Percentiles rank a stretch among this genome's conserved stretches.
Conservation (phyloP, 2,888 invertebrate species). For the Tetranychus piercei region DNA sequence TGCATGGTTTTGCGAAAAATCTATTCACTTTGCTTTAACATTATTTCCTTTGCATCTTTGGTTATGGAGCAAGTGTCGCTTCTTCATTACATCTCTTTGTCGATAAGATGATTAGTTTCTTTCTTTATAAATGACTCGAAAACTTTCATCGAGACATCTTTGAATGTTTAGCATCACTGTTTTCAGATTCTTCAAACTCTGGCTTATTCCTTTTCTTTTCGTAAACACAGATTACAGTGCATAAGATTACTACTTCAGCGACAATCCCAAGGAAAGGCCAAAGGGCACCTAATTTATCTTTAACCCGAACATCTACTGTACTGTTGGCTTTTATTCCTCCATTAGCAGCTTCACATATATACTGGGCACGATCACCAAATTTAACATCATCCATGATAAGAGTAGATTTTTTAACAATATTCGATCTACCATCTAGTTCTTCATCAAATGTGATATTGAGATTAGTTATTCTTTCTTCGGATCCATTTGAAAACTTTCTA, state of each 20-base stretch:
- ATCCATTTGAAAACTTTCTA: background rate
- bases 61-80: too few species aligned
- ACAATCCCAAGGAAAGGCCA: slow-evolving; percentile 97
- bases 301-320: slow-evolving; percentile 50
- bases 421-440: background rate
- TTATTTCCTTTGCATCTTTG: too few species aligned
- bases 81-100: too few species aligned
- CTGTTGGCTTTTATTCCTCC: slow-evolving; percentile 29
- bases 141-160: too few species aligned
- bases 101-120: too few species aligned
- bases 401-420: background rate
- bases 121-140: too few species aligned
- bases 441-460: background rate
- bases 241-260: slow-evolving; percentile 78
- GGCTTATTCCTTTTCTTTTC: slow-evolving; percentile 87
- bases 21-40: too few species aligned
- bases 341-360: slow-evolving; percentile 45
- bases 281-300: slow-evolving; percentile 79
- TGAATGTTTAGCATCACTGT: too few species aligned
- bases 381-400: slow-evolving; percentile 41
- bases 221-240: slow-evolving; percentile 83
- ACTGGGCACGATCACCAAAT: slow-evolving; percentile 51
- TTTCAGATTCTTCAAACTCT: slow-evolving; percentile 43
- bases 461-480: background rate
- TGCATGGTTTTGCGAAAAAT: too few species aligned